These are phyloP conservation scores for Heterotis niloticus DNA, from an alignment of 2,113 vertebrate species.

Conservation along the genomic window DNA sequence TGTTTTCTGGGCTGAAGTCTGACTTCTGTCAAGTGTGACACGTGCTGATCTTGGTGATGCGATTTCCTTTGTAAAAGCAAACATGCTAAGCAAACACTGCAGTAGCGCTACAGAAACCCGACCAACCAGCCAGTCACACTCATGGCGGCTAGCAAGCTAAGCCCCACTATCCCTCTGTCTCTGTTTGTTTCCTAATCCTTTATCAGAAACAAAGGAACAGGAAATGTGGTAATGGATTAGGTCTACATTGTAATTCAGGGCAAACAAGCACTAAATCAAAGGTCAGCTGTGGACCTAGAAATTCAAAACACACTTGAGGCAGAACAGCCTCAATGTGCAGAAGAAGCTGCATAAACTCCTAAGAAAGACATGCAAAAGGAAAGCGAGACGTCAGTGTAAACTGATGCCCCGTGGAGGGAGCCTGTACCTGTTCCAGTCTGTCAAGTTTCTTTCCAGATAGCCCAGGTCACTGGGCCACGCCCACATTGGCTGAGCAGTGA, in stretches of 20 bases:
- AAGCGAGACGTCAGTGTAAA: neutral
- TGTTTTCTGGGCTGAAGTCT: too few species aligned
- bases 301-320: neutral
- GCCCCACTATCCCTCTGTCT: neutral
- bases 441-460: neutral
- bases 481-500: neutral
- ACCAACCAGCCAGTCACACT: too few species aligned
- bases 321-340: neutral
- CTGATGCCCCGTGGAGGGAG: neutral
- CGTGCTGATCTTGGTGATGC: too few species aligned
- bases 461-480: constrained; percentile 15
- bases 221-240: neutral
- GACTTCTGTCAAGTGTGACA: too few species aligned
- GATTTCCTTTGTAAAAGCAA: too few species aligned
- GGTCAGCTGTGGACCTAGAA: neutral
- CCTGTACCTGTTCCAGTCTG: neutral
- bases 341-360: neutral
- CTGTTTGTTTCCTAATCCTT: neutral
- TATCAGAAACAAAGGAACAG: neutral
- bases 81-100: too few species aligned
- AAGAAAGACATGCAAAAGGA: too few species aligned
- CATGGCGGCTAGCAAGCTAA: too few species aligned
- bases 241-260: neutral
- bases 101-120: too few species aligned
- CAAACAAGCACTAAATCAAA: neutral